A percentile compares a stretch with the other conserved stretches of the same genome.
phyloP scores from a whole-genome alignment of 1,140 invertebrate genomes.

The Nasonia giraulti region DNA sequence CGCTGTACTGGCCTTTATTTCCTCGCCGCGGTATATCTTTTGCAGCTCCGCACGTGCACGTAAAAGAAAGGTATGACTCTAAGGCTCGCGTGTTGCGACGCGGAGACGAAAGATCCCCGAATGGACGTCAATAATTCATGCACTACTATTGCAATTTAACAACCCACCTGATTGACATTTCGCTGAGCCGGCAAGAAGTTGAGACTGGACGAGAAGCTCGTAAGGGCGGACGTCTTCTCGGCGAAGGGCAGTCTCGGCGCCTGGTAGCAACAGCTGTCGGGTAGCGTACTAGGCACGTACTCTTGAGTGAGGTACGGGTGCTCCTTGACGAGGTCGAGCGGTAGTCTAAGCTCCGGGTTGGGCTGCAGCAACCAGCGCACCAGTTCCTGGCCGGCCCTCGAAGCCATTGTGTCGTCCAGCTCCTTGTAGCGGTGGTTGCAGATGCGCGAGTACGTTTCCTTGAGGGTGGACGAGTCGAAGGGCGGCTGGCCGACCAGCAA shows the following conservation, averaged over 20 bases:
- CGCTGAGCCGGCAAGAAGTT: slow-evolving; percentile 4
- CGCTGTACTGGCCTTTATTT: not conserved
- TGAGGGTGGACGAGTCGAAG: slow-evolving; percentile 79
- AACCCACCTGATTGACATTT: not conserved
- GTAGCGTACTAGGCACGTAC: slow-evolving; percentile 63
- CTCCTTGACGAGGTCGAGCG: slow-evolving; percentile 76
- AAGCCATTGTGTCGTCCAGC: slow-evolving; percentile 73
- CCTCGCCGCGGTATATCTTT: not conserved
- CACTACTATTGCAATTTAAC: not conserved
- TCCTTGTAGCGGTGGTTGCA: slow-evolving; percentile 80
- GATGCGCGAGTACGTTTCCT: slow-evolving; percentile 81
- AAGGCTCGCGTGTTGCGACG: not conserved
- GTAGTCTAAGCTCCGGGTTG: slow-evolving; percentile 77
- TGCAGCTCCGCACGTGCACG: not conserved
- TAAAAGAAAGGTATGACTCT: not conserved
- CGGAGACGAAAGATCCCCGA: not conserved
- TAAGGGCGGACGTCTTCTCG: slow-evolving; percentile 50
- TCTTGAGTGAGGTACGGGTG: slow-evolving; percentile 78
- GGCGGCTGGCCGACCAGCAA: slow-evolving; percentile 82
- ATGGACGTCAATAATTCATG: not conserved
- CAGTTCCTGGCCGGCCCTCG: slow-evolving; percentile 74
- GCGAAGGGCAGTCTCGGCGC: slow-evolving; percentile 58
- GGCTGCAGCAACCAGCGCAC: slow-evolving; percentile 78
- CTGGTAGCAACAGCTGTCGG: slow-evolving; percentile 66
- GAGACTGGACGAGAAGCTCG: slow-evolving; percentile 6